Conservation (phyloP, 2,113 vertebrate species). For the Lontra canadensis region DNA sequence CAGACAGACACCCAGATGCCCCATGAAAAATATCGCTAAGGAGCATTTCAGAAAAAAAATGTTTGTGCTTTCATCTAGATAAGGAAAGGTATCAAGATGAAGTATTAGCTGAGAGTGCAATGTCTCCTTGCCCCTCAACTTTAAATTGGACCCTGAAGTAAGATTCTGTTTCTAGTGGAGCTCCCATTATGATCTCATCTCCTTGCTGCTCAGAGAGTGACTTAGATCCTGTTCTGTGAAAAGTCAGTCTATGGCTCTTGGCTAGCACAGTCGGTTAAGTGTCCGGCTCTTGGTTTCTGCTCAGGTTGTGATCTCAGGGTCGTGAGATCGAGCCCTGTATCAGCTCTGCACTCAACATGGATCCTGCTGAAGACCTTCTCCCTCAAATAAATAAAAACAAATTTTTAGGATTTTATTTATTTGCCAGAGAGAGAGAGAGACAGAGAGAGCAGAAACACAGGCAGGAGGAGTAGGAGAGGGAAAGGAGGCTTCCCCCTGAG, state of each 20-base stretch:
- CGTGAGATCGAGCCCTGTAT: not conserved
- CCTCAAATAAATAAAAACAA: not conserved
- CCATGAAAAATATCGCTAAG: not conserved
- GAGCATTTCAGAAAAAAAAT: not conserved
- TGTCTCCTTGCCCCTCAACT: not conserved
- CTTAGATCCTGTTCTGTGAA: not conserved
- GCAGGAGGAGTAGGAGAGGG: too few relatives aligned
- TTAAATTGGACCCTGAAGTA: not conserved
- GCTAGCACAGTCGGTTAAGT: not conserved
- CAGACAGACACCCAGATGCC: not conserved
- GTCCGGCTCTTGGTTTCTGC: not conserved
- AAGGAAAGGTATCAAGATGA: not conserved
- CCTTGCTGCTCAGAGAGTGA: not conserved
- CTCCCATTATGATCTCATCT: not conserved
- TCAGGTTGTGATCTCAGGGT: not conserved
- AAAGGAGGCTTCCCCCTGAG: too few relatives aligned
- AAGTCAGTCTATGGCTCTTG: not conserved
- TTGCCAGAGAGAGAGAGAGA: too few relatives aligned
- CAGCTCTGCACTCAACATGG: not conserved
- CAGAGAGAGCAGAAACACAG: too few relatives aligned
- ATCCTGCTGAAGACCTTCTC: not conserved
- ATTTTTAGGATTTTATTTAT: too few relatives aligned
- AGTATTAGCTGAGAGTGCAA: not conserved
- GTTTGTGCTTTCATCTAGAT: not conserved
- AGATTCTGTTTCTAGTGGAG: not conserved